A percentile compares a stretch with the other conserved stretches of the same genome.
Conservation (phyloP, 2,113 vertebrate species). For the Anarrhichthys ocellatus region DNA sequence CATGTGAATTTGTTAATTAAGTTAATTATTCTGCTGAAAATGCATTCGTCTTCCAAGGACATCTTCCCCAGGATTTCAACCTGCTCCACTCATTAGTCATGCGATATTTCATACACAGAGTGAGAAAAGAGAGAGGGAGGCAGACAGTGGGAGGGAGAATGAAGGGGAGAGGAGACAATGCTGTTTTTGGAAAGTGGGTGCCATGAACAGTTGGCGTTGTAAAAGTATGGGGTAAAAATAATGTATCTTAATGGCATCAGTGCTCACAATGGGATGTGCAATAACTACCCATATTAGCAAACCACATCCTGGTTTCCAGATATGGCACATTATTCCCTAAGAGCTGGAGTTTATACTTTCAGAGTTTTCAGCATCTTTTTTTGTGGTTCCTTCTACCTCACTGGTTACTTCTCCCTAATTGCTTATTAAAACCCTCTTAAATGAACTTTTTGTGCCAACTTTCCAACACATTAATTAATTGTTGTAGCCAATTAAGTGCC, state of each 20-base stretch:
- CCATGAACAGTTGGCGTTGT: conserved; percentile 74
- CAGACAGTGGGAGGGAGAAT: conserved; percentile 67
- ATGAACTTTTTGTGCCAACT: conserved; percentile 95
- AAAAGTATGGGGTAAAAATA: conserved; percentile 75
- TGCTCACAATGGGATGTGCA: conserved; percentile 70
- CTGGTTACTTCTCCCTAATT: conserved; percentile 84
- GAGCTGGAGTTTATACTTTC: conserved; percentile 64
- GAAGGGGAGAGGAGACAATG: conserved; percentile 66
- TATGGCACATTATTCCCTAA: conserved; percentile 72
- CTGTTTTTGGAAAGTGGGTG: conserved; percentile 69
- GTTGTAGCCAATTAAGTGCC: conserved; percentile 99
- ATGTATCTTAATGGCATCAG: conserved; percentile 72
- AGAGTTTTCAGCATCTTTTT: conserved; percentile 66
- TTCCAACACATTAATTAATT: conserved; percentile 99
- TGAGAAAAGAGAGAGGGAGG: conserved; percentile 62
- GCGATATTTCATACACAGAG: conserved; percentile 90
- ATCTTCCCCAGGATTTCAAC: conserved; percentile 99
- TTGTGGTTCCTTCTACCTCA: conserved; percentile 66
- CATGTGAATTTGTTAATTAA: conserved; percentile 95
- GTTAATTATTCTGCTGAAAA: conserved; percentile 99
- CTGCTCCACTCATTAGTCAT: conserved; percentile 98
- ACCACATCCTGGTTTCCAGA: conserved; percentile 65
- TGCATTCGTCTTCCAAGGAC: conserved; percentile 99
- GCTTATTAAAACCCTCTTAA: conserved; percentile 89
- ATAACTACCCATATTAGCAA: conserved; percentile 67